A percentile compares a stretch with the other conserved stretches of the same genome.
These are phyloP conservation scores for Scaptomyza cyrtandrae DNA, from an alignment of 2,888 invertebrate species.

Conservation along the genomic window DNA sequence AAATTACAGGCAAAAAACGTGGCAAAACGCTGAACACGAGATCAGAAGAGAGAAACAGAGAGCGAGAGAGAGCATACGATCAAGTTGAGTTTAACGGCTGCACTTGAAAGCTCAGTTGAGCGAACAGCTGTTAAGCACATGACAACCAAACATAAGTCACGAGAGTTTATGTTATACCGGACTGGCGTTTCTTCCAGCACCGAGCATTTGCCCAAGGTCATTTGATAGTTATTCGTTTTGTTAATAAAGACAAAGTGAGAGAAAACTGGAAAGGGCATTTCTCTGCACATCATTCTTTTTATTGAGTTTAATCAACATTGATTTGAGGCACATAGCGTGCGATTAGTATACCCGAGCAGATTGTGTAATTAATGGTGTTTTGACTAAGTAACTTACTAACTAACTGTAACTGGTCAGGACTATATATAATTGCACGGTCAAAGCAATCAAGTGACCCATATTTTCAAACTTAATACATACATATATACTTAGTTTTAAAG, in stretches of 20 bases:
- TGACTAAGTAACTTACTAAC: slow-evolving; percentile 25
- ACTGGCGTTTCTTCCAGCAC: slow-evolving; percentile 29
- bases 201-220: slow-evolving; percentile 48
- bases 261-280: background rate
- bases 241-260: slow-evolving; percentile 32
- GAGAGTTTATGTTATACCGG: slow-evolving; percentile 58
- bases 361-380: slow-evolving; percentile 28
- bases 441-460: slow-evolving; percentile 37
- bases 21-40: slow-evolving; percentile 55
- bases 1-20: slow-evolving; percentile 67
- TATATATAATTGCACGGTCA: slow-evolving; percentile 54
- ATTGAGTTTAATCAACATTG: slow-evolving; percentile 49
- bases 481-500: slow-evolving; percentile 24
- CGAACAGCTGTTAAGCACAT: slow-evolving; percentile 31
- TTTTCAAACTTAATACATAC: slow-evolving; percentile 11
- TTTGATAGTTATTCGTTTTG: slow-evolving; percentile 29
- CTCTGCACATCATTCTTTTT: slow-evolving; percentile 21
- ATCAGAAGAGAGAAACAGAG: slow-evolving; percentile 16
- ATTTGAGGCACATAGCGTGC: slow-evolving; percentile 40
- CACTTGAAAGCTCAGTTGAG: slow-evolving; percentile 31
- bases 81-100: slow-evolving; percentile 13
- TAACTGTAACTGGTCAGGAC: slow-evolving; percentile 54
- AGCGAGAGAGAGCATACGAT: slow-evolving; percentile 5
- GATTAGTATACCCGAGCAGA: slow-evolving; percentile 4
- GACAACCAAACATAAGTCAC: slow-evolving; percentile 54